These are phyloP conservation scores for Engystomops pustulosus DNA, from an alignment of 2,113 vertebrate genomes.

Conservation along the genomic window DNA sequence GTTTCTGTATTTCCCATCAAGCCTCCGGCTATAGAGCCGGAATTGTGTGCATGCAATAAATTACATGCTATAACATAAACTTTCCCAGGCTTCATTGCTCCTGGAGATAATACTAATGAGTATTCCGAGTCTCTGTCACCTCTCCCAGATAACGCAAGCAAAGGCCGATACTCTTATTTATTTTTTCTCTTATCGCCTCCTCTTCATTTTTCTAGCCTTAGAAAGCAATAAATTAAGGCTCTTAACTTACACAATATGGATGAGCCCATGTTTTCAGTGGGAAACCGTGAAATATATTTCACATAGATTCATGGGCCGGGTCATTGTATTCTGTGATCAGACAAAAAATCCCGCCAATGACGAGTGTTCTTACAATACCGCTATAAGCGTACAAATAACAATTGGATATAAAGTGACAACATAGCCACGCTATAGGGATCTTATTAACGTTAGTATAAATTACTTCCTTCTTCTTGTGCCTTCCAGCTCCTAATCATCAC, in stretches of 20 bases:
- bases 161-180: constrained; percentile 45
- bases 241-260: neutral
- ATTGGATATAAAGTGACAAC: too few species aligned
- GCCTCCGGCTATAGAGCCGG: neutral
- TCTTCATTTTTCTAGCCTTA: neutral
- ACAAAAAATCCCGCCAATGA: neutral
- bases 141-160: constrained; percentile 39
- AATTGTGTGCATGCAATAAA: neutral
- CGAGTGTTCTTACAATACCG: neutral
- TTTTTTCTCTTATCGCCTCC: constrained; percentile 14
- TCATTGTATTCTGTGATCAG: neutral
- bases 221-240: constrained; percentile 17
- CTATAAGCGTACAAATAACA: neutral
- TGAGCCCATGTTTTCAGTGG: neutral
- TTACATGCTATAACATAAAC: constrained; percentile 17
- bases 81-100: neutral
- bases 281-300: neutral
- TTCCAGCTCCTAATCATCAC: too few species aligned
- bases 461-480: too few species aligned
- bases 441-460: too few species aligned
- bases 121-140: constrained; percentile 25
- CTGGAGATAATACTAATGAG: constrained; percentile 47
- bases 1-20: neutral
- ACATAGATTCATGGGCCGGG: neutral
- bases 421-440: too few species aligned